phyloP scores from a whole-genome alignment of 2,797 vertebrate genomes.

The Arnoldichthys spilopterus region DNA sequence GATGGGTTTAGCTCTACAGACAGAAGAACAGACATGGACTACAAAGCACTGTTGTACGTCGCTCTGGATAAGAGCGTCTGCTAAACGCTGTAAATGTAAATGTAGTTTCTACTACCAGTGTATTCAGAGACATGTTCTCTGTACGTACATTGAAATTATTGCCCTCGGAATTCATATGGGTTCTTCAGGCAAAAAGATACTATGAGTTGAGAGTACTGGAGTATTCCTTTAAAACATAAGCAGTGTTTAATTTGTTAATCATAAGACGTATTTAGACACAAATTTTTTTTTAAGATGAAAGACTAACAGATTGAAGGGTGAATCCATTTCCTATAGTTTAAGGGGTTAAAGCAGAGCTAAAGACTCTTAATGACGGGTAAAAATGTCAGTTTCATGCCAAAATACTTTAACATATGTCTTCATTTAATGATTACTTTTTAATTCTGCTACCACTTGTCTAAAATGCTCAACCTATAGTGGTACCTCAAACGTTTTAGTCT shows the following conservation, averaged over 20 bases:
- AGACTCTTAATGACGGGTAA: neutral
- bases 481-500: neutral
- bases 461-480: neutral
- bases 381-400: neutral
- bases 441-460: neutral
- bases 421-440: neutral
- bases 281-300: no score
- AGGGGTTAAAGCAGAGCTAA: neutral
- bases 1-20: no score
- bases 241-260: neutral
- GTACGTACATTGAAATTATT: neutral
- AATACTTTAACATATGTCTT: neutral
- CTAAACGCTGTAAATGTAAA: no score
- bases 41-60: no score
- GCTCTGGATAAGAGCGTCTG: no score
- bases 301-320: no score
- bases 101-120: no score
- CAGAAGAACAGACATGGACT: no score
- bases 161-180: neutral
- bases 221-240: neutral
- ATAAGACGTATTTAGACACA: neutral
- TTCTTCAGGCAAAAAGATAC: neutral
- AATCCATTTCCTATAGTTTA: neutral
- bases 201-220: neutral
- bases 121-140: neutral